Conservation (phyloP, 1,140 invertebrate genomes). For the Dendrolimus punctatus region DNA sequence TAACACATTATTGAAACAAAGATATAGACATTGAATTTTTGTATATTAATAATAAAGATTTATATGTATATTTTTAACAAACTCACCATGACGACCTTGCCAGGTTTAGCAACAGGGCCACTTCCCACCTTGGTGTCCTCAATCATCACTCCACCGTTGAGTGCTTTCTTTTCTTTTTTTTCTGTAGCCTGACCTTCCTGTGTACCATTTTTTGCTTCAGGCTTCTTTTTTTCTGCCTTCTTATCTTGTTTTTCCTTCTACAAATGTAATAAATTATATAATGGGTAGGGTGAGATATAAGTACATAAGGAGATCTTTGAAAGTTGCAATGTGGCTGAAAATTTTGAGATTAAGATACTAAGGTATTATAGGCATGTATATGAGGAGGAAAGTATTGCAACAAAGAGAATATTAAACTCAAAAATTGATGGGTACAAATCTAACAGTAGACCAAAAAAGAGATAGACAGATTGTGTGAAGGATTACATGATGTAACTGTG, state of each 20-base stretch:
- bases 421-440: no score
- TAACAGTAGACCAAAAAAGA: no score
- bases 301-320: no score
- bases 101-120: conserved; percentile 83
- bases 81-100: conserved; percentile 78
- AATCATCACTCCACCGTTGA: conserved; percentile 83
- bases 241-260: conserved; percentile 54
- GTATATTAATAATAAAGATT: not conserved
- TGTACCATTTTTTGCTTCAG: conserved; percentile 59
- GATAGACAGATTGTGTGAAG: no score
- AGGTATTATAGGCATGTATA: no score
- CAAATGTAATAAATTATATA: conserved; percentile 4
- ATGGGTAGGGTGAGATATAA: not conserved
- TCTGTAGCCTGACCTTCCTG: conserved; percentile 32
- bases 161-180: conserved; percentile 74
- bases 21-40: no score
- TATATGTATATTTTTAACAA: not conserved
- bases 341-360: no score
- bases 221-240: conserved; percentile 69
- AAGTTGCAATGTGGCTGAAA: not conserved
- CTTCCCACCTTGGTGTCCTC: conserved; percentile 85
- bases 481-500: no score
- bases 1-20: no score
- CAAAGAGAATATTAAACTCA: no score
- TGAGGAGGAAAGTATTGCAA: no score